Evolutionary conservation across 2,113 vertebrate genomes (phyloP).

Genomic region (Oreochromis tanganicae): DNA sequence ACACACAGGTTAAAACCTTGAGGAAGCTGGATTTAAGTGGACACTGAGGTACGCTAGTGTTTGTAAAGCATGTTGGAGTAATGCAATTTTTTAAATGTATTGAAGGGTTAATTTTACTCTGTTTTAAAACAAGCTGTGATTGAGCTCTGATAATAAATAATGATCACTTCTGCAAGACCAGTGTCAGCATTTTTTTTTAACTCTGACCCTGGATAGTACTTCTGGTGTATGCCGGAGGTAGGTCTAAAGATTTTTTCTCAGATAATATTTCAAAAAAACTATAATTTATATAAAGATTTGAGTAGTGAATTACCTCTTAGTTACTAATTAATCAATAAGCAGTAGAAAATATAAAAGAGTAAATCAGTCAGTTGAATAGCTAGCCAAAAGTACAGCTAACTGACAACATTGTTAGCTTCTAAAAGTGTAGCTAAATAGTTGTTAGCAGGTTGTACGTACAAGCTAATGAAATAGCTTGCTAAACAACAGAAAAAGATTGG

Average conservation of each 20-base stretch:
- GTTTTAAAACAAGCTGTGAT: neutral
- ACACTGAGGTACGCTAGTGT: neutral
- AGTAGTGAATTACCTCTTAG: neutral
- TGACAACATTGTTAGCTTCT: neutral
- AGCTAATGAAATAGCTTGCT: neutral
- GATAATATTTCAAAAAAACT: neutral
- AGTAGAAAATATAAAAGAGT: neutral
- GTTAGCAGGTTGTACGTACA: neutral
- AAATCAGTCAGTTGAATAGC: neutral
- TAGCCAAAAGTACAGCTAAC: neutral
- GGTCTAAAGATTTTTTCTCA: neutral
- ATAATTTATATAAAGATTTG: neutral
- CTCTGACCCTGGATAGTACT: neutral
- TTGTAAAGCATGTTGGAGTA: neutral
- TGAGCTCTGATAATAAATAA: neutral
- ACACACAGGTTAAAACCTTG: neutral
- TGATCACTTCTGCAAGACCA: neutral
- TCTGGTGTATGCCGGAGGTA: neutral
- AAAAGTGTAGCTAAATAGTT: neutral
- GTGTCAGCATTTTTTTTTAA: neutral
- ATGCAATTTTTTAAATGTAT: neutral
- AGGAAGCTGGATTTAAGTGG: neutral
- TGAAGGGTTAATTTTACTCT: neutral
- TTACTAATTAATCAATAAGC: neutral
- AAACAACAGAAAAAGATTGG: neutral